These are phyloP conservation scores for Perizoma flavofasciatum DNA, from an alignment of 2,888 invertebrate genomes.

Conservation along the genomic window DNA sequence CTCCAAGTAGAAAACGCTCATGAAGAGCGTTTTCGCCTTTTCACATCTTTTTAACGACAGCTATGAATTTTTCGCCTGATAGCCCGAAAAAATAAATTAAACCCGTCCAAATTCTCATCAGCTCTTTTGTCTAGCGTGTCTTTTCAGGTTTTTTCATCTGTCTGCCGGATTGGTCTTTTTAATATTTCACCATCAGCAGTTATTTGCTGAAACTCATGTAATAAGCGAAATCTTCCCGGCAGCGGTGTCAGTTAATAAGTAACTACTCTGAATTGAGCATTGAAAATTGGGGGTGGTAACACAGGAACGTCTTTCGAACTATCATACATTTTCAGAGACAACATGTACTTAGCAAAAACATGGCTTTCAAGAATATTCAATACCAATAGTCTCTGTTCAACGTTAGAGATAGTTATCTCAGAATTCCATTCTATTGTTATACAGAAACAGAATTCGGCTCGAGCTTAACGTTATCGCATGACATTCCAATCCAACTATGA, in stretches of 20 bases:
- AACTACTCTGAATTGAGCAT: too few relatives aligned
- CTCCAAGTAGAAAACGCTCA: conserved; percentile 25
- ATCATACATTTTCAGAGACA: too few relatives aligned
- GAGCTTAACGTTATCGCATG: conserved; percentile 22
- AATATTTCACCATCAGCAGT: conserved; percentile 25
- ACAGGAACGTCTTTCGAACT: too few relatives aligned
- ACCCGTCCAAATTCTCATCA: conserved; percentile 36
- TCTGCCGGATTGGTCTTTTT: conserved; percentile 26
- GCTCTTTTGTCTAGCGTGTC: conserved; percentile 35
- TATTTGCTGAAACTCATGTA: conserved; percentile 13
- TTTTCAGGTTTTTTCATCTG: conserved; percentile 32
- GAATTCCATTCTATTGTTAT: conserved; percentile 14
- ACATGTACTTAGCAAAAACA: too few relatives aligned
- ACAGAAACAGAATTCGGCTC: conserved; percentile 4
- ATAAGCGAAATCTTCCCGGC: conserved; percentile 12
- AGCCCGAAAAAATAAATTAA: conserved; percentile 40
- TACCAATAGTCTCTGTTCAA: too few relatives aligned
- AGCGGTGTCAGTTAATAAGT: background rate
- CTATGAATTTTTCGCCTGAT: conserved; percentile 38
- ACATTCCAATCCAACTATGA: conserved; percentile 36
- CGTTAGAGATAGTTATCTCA: background rate
- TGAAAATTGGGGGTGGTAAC: too few relatives aligned
- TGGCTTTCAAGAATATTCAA: too few relatives aligned
- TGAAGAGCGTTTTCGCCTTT: conserved; percentile 33
- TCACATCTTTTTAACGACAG: conserved; percentile 37